Conservation (phyloP, 2,113 vertebrate species). For the Carassius carassius region DNA sequence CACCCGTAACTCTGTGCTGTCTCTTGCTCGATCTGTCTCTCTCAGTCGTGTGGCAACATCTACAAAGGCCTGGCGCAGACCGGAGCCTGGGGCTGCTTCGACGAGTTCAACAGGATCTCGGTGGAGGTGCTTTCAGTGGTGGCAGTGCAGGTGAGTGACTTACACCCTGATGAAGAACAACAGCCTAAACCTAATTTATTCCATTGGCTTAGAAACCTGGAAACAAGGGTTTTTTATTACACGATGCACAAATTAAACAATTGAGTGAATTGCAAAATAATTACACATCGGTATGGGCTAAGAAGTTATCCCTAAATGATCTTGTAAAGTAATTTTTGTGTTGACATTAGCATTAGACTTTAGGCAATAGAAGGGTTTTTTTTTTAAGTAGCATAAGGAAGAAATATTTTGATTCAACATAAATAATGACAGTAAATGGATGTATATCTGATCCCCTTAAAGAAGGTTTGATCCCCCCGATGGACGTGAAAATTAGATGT, state of each 20-base stretch:
- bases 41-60: conserved; percentile 94
- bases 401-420: too few relatives aligned
- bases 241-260: not conserved
- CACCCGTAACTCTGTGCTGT: conserved; percentile 14
- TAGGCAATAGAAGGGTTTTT: too few relatives aligned
- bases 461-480: too few relatives aligned
- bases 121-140: conserved; percentile 97
- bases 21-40: conserved; percentile 45
- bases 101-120: conserved; percentile 97
- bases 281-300: not conserved
- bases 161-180: conserved; percentile 28
- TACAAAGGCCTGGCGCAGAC: conserved; percentile 98
- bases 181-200: not conserved
- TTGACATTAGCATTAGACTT: too few relatives aligned
- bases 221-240: not conserved
- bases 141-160: conserved; percentile 87
- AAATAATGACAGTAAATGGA: not conserved
- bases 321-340: not conserved
- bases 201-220: not conserved
- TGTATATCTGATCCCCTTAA: too few relatives aligned
- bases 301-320: not conserved
- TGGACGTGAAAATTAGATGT: too few relatives aligned
- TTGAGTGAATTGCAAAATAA: not conserved
- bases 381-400: too few relatives aligned
- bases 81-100: conserved; percentile 98